These are phyloP conservation scores for Cynaeus angustus DNA, from an alignment of 2,888 invertebrate species.

Conservation along the genomic window DNA sequence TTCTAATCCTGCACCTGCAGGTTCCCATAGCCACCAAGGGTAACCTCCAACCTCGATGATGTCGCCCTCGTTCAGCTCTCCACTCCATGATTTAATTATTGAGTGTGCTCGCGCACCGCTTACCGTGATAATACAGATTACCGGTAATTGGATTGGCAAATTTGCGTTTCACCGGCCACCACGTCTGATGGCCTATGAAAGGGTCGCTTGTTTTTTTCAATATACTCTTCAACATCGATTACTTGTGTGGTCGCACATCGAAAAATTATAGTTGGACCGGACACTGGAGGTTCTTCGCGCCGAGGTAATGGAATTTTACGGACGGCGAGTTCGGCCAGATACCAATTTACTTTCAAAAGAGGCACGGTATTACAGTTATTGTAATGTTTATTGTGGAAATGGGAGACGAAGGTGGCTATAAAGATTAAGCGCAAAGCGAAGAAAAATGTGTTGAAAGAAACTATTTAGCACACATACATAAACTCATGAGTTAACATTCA, in stretches of 20 bases:
- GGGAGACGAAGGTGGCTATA: neutral
- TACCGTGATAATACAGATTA: conserved; percentile 64
- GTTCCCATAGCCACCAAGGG: conserved; percentile 63
- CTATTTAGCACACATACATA: too few relatives aligned
- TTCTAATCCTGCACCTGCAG: conserved; percentile 57
- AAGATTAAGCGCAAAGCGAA: neutral
- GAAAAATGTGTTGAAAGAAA: too few relatives aligned
- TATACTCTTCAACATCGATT: conserved; percentile 17
- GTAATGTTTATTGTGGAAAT: conserved; percentile 16
- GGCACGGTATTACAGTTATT: conserved; percentile 13
- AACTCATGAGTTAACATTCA: too few relatives aligned
- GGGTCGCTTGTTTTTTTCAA: conserved; percentile 26
- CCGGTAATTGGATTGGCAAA: conserved; percentile 65
- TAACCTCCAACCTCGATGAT: conserved; percentile 53
- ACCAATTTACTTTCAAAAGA: conserved; percentile 26
- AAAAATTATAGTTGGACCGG: conserved; percentile 2
- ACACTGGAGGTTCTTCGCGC: conserved; percentile 4
- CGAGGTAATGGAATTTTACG: conserved; percentile 23
- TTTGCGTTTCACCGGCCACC: conserved; percentile 57
- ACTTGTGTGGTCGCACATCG: conserved; percentile 7
- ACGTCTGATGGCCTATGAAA: conserved; percentile 29
- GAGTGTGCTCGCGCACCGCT: conserved; percentile 58
- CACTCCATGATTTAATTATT: conserved; percentile 66
- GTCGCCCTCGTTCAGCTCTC: conserved; percentile 55
- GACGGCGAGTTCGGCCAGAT: neutral